Percentiles rank a stretch among this genome's conserved stretches.
Evolutionary conservation across 2,797 vertebrate genomes (phyloP).

Genomic region (Apogon hyalosoma): DNA sequence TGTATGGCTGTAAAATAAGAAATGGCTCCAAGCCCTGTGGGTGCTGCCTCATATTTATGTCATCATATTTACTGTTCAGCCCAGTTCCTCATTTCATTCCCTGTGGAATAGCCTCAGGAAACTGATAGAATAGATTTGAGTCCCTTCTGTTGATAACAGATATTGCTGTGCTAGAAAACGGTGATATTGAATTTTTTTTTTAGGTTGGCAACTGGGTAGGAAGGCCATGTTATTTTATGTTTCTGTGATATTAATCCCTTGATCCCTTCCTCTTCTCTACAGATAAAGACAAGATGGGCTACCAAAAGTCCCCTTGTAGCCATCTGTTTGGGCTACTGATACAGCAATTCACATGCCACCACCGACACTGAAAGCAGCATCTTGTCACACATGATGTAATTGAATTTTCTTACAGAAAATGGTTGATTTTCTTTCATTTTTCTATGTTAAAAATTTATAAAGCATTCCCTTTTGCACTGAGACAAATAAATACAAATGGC

Average conservation of each 20-base stretch:
- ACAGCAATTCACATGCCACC: conserved; percentile 10
- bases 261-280: neutral
- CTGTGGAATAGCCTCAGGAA: conserved; percentile 15
- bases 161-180: conserved; percentile 36
- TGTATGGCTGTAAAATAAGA: conserved; percentile 19
- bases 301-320: conserved; percentile 23
- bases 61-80: conserved; percentile 21
- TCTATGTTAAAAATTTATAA: conserved; percentile 66
- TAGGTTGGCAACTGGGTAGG: neutral
- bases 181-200: conserved; percentile 37
- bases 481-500: conserved; percentile 64
- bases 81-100: conserved; percentile 31
- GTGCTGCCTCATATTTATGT: conserved; percentile 8
- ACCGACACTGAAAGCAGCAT: conserved; percentile 12
- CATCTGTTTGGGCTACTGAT: conserved; percentile 19
- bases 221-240: conserved; percentile 20
- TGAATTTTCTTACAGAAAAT: conserved; percentile 47
- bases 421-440: conserved; percentile 46
- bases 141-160: conserved; percentile 10
- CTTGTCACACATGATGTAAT: conserved; percentile 42
- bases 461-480: conserved; percentile 73
- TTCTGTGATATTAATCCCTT: conserved; percentile 22
- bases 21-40: conserved; percentile 11
- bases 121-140: conserved; percentile 30
- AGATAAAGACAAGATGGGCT: conserved; percentile 42